These are phyloP conservation scores for Panagrolaimus sp. DNA, from an alignment of 1,140 invertebrate species.

Conservation along the genomic window DNA sequence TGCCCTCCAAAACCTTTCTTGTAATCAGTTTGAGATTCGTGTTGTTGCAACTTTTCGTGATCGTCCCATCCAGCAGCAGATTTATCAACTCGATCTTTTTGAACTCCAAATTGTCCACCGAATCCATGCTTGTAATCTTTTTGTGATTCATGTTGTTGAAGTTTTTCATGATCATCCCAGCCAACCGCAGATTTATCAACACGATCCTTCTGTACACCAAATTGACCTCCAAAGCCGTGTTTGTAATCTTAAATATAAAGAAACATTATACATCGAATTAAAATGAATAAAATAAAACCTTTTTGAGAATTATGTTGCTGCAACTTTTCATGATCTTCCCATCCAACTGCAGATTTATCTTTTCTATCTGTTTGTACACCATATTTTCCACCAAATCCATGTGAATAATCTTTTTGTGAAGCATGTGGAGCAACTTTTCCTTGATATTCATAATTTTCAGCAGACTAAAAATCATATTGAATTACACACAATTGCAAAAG, in stretches of 20 bases:
- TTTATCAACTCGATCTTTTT: slow-evolving; percentile 67
- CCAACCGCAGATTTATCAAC: slow-evolving; percentile 64
- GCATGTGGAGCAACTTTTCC: slow-evolving; percentile 52
- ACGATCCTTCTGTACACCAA: slow-evolving; percentile 32
- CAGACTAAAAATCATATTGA: slow-evolving; percentile 45
- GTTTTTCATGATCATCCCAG: slow-evolving; percentile 73
- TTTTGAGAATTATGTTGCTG: slow-evolving; percentile 62
- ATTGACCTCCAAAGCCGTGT: slow-evolving; percentile 69
- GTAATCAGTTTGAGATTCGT: slow-evolving; percentile 62
- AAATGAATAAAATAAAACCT: slow-evolving; percentile 16
- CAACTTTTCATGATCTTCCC: slow-evolving; percentile 61
- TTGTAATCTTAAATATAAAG: slow-evolving; percentile 66
- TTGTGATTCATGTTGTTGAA: slow-evolving; percentile 59
- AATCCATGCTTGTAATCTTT: slow-evolving; percentile 57
- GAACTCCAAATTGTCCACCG: slow-evolving; percentile 59
- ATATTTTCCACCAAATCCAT: slow-evolving; percentile 54
- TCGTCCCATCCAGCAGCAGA: slow-evolving; percentile 69
- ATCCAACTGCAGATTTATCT: slow-evolving; percentile 72
- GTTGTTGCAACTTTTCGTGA: slow-evolving; percentile 55
- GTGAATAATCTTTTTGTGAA: slow-evolving; percentile 52
- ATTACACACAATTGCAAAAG: background rate
- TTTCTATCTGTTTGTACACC: slow-evolving; percentile 60
- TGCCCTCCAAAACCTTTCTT: slow-evolving; percentile 52
- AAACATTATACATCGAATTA: slow-evolving; percentile 5
- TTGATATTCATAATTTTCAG: slow-evolving; percentile 56